These are phyloP conservation scores for Hydra vulgaris DNA, from an alignment of 30 jellyfish, hydroid and myxozoan genomes.

Conservation along the genomic window DNA sequence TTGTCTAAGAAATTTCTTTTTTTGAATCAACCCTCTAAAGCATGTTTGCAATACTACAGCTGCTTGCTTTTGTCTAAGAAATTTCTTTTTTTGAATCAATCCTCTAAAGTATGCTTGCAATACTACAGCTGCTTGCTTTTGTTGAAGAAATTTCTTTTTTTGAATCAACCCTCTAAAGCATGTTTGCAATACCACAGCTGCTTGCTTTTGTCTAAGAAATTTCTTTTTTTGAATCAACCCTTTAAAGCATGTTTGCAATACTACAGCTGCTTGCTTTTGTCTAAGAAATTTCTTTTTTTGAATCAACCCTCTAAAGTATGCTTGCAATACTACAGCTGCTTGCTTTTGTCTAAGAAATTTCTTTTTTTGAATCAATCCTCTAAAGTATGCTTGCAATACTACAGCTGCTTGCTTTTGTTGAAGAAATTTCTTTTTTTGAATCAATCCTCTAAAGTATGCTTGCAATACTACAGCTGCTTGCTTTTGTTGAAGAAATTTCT, in stretches of 20 bases:
- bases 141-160: not conserved
- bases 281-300: not conserved
- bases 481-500: conserved; percentile 1
- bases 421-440: not conserved
- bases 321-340: conserved; percentile 39
- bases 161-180: conserved; percentile 2
- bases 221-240: conserved; percentile 11
- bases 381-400: conserved; percentile 13
- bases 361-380: conserved; percentile 10
- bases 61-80: conserved; percentile 23
- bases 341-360: conserved; percentile 7
- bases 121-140: conserved; percentile 7
- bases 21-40: conserved; percentile 2
- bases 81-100: conserved; percentile 7
- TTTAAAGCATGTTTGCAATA: conserved; percentile 15
- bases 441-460: not conserved
- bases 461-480: conserved; percentile 40
- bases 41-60: conserved; percentile 27
- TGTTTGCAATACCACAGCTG: conserved; percentile 33
- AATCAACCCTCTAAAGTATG: not conserved
- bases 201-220: conserved; percentile 16
- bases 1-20: not conserved
- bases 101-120: conserved; percentile 21
- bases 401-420: conserved; percentile 8
- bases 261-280: conserved; percentile 10